phyloP scores from a whole-genome alignment of 2,888 invertebrate genomes.

The Drosophila ustulata region DNA sequence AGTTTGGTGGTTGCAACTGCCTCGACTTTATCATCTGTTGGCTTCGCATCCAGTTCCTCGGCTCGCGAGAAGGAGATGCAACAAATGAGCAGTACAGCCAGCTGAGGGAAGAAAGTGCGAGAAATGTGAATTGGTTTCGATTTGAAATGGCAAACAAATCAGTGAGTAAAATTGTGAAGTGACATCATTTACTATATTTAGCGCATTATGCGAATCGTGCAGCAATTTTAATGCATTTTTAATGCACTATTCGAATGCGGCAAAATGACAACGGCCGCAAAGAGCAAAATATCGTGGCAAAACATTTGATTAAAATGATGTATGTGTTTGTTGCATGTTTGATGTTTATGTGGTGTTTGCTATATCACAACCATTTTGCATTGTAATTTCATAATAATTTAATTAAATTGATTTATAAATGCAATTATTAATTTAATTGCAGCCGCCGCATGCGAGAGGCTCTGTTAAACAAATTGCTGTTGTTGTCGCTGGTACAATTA shows the following conservation, averaged over 20 bases:
- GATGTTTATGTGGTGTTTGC: constrained; percentile 21
- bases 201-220: constrained; percentile 12
- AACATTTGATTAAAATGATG: constrained; percentile 27
- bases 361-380: constrained; percentile 39
- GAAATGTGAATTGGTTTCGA: constrained; percentile 11
- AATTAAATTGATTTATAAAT: constrained; percentile 72
- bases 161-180: constrained; percentile 3
- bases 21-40: constrained; percentile 42
- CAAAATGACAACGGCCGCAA: constrained; percentile 12
- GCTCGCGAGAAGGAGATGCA: constrained; percentile 35
- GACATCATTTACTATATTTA: constrained; percentile 34
- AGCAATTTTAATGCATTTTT: constrained; percentile 26
- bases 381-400: constrained; percentile 62
- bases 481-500: constrained; percentile 35
- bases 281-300: neutral
- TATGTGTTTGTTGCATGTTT: constrained; percentile 12
- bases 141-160: constrained; percentile 24
- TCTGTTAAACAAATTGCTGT: constrained; percentile 37
- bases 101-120: constrained; percentile 17
- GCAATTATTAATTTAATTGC: constrained; percentile 68
- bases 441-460: constrained; percentile 19
- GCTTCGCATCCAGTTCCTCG: constrained; percentile 45
- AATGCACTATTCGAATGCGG: constrained; percentile 21
- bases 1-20: constrained; percentile 54
- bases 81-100: constrained; percentile 34